Evolutionary conservation across 2,797 vertebrate genomes (phyloP), one percentile per base, ranked within the genome.

Genomic region (Cuniculus paca): DNA sequence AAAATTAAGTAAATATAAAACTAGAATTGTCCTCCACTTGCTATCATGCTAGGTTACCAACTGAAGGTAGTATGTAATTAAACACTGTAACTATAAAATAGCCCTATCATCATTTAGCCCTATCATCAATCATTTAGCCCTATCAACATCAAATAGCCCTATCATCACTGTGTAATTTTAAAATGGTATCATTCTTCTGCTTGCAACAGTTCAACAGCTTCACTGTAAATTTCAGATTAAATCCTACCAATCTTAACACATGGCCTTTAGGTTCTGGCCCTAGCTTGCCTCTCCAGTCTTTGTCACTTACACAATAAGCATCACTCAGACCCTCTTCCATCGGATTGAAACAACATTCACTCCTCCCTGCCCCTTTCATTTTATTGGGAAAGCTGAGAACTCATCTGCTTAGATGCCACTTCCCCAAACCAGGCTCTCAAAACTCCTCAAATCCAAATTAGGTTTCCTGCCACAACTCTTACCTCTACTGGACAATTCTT

Each of bases 1-100:
- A 93, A 74, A 45, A 82, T 77, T 19, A 89, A n/a, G 1, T 65
- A 96, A 79, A 34, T 48, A 88, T 74, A 42, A 91, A 96, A 90
- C 65, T 85, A 60, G 34, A 86, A 75, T 10, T 77, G 42, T 56
- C 58, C 36, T 60, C 14, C 17, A 79, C 74, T 87, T 93, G 60
- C 34, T 61, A 22, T 88, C 63, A 4, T 42, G 22, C 54, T 68
- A 92, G 81, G 13, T 81, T 81, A 77, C 88, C 26, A 95, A 52
- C 79, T 63, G 88, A 91, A 91, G 9, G 24, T 0, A 28, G 36
- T 72, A 9, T 42, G 45, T 82, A 78, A 82, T 91, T 89, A 89
- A 94, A 86, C 54, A 78, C 0, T 48, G 1, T 85, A 86, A 94
- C 80, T 74, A 50, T 82, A 84, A 75, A 87, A 36, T 17, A 82